These are phyloP conservation scores for Calidris pugnax DNA, from an alignment of 2,113 vertebrate genomes.

Conservation along the genomic window DNA sequence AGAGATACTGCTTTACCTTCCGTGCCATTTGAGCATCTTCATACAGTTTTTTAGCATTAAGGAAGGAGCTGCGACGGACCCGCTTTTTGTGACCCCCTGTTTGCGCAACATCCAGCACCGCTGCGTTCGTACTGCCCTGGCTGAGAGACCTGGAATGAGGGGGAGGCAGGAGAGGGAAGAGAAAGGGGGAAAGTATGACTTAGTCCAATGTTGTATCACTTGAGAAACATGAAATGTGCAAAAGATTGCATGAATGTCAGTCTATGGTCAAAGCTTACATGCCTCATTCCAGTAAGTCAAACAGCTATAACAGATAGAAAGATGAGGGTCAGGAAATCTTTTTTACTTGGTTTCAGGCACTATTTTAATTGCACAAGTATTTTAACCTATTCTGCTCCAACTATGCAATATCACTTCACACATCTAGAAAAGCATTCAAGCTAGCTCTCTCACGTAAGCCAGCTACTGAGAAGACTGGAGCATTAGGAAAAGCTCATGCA, in stretches of 20 bases:
- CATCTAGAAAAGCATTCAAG: conserved; percentile 39
- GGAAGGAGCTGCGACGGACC: conserved; percentile 96
- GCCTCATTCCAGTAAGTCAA: conserved; percentile 75
- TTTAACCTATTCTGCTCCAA: conserved; percentile 13
- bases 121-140: conserved; percentile 91
- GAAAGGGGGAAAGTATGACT: conserved; percentile 28
- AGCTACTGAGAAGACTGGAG: conserved; percentile 9
- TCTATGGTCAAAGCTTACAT: conserved; percentile 66
- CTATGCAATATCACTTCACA: conserved; percentile 41
- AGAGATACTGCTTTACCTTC: conserved; percentile 95
- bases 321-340: conserved; percentile 3
- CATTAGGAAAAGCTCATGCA: conserved; percentile 76
- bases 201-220: background rate
- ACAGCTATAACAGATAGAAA: conserved; percentile 50
- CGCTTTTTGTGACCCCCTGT: conserved; percentile 95
- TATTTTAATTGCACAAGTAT: background rate
- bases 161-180: background rate
- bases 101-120: conserved; percentile 93
- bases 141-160: conserved; percentile 87
- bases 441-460: conserved; percentile 34
- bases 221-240: background rate
- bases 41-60: conserved; percentile 98
- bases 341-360: conserved; percentile 32
- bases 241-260: conserved; percentile 48
- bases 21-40: conserved; percentile 98